A percentile compares a stretch with the other conserved stretches of the same genome.
Conservation (phyloP, 1,140 invertebrate species). For the Lordiphosa stackelbergi region DNA sequence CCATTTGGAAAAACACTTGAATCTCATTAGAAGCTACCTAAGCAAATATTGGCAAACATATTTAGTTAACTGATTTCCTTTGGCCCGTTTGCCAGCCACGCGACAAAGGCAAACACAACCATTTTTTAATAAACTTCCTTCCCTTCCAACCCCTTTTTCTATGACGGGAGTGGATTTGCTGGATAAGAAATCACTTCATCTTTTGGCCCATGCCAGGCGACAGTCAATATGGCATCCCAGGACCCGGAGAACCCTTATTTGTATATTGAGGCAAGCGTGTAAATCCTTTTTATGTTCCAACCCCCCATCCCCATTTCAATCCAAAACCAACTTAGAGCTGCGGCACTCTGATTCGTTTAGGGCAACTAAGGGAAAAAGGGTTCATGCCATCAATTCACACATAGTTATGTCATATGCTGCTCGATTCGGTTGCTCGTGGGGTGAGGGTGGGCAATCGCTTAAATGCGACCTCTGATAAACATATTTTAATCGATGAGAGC, state of each 20-base stretch:
- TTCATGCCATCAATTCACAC: constrained; percentile 72
- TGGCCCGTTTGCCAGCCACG: constrained; percentile 51
- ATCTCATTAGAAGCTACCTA: constrained; percentile 64
- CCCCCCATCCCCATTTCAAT: constrained; percentile 23
- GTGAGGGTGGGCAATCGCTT: constrained; percentile 34
- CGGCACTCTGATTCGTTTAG: constrained; percentile 58
- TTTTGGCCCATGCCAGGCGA: constrained; percentile 41
- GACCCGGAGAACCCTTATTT: constrained; percentile 61
- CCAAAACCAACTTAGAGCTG: constrained; percentile 6
- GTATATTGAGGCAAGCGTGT: constrained; percentile 72
- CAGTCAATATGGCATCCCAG: constrained; percentile 47
- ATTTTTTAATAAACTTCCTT: constrained; percentile 75
- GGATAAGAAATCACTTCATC: constrained; percentile 75
- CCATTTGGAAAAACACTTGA: constrained; percentile 39
- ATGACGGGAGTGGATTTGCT: constrained; percentile 56
- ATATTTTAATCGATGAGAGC: constrained; percentile 35
- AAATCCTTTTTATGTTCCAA: constrained; percentile 54
- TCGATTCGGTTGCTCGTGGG: constrained; percentile 13
- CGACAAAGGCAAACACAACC: constrained; percentile 67
- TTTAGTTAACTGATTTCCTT: constrained; percentile 73
- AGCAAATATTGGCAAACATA: constrained; percentile 66
- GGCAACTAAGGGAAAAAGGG: constrained; percentile 43
- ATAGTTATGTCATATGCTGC: constrained; percentile 67
- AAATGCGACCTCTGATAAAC: constrained; percentile 23
- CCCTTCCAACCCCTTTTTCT: constrained; percentile 45